Conservation (phyloP, 2,888 invertebrate genomes). For the Caradrina kadenii region DNA sequence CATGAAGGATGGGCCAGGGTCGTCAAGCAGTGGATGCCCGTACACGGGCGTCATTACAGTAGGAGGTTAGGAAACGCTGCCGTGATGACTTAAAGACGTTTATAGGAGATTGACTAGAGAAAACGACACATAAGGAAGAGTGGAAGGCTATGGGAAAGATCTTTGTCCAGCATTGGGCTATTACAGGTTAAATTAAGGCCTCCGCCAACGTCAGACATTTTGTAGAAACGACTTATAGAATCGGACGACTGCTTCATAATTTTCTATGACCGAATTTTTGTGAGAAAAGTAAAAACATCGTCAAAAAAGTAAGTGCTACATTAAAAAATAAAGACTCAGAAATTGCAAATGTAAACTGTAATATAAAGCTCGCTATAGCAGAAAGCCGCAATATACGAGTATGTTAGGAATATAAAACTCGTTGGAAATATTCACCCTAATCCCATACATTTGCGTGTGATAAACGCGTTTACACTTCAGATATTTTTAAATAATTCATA, state of each 20-base stretch:
- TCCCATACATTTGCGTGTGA: slow-evolving; percentile 47
- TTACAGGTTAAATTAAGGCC: neutral
- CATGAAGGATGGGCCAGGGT: neutral
- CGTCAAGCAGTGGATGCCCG: neutral
- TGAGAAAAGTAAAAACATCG: too few relatives aligned
- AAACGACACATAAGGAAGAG: neutral
- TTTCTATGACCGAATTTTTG: too few relatives aligned
- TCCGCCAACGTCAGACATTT: too few relatives aligned
- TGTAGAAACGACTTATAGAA: too few relatives aligned
- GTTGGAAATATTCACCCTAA: slow-evolving; percentile 50
- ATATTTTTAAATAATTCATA: slow-evolving; percentile 34
- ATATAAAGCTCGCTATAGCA: slow-evolving; percentile 13
- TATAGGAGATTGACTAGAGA: too few relatives aligned
- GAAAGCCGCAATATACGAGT: slow-evolving; percentile 14
- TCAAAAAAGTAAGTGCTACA: neutral
- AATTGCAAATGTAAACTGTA: neutral
- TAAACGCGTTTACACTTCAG: slow-evolving; percentile 54
- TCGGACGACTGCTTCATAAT: too few relatives aligned
- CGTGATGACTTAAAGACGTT: neutral
- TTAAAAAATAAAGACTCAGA: neutral
- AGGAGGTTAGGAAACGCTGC: neutral
- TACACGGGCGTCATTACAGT: neutral
- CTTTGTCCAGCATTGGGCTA: neutral
- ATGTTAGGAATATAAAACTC: slow-evolving; percentile 45
- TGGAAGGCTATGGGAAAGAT: neutral